Base-by-base conservation (phyloP, 1,140 invertebrate species). In the Drosophila neocordata region DNA sequence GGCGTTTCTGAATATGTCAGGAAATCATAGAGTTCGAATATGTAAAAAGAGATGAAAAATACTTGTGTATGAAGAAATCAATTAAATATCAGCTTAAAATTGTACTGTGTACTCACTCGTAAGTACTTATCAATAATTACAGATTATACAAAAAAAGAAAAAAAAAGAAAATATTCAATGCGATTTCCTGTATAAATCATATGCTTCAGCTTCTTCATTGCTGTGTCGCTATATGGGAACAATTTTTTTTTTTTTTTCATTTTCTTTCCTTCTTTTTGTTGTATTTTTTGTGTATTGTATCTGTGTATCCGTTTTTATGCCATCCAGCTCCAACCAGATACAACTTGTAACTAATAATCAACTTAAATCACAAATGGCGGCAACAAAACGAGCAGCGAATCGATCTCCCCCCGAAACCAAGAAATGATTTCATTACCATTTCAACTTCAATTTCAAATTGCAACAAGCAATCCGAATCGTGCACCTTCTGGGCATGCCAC, bases 151-250 rank as follows among this genome's bases (percentile, higher is more conserved):
- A 34, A 56, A 51, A 53, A 57, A 51, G 59, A 34, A 65, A 34
- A 56, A 51, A 53, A 57, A 51, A 64, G 22, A 64, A 37, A 41
- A 52, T 52, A 79, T 75, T 77, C 73, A 84, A 84, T 85, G 67
- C 75, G 79, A 82, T 87, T 87, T 87, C 83, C 82, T 87, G 82
- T 82, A 82, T 74, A 85, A 85, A 85, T 88, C 82, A 85, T 63
- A 79, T 69, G 65, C 53, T 64, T 57, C 72, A 75, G 68, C 75
- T 68, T 55, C 51, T 48, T 34, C 58, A 6, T 18, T 48, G n/a
- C n/a, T n/a, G n/a, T n/a, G n/a, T n/a, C n/a, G n/a, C n/a, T n/a
- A n/a, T n/a, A n/a, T n/a, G n/a, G n/a, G n/a, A n/a, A n/a, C n/a
- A n/a, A n/a, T n/a, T n/a, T n/a, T n/a, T n/a, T n/a, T n/a, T n/a